Evolutionary conservation across 2,797 vertebrate species (phyloP), one percentile per base, ranked within the genome.

Genomic region (Bradypodion ventrale): DNA sequence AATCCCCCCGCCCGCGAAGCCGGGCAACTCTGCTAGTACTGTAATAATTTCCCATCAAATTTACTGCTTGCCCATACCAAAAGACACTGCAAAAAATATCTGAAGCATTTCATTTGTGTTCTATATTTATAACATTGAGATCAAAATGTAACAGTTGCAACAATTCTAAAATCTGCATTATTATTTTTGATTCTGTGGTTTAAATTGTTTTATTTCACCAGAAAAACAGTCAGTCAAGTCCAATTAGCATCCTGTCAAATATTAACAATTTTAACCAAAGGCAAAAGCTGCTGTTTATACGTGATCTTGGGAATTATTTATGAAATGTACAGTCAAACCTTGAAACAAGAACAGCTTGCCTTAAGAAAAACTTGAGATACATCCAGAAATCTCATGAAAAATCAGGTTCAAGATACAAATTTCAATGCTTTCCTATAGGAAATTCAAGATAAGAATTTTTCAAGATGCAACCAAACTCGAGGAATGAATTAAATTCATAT

Each of bases 211-310:
- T 42, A 88, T 90, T 90, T 90, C 80, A 85, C 62, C 75, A 85
- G 74, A 86, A 40, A 69, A 29, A 62, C 85, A 90, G 83, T 84
- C 88, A 92, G 37, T 70, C 66, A 86, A 85, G 89, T 74, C 87
- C 77, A 94, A 93, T 91, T 87, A 89, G 66, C 6, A 89, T 81
- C 59, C 87, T 44, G 86, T 90, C 89, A 92, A 89, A 83, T 83
- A 83, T 0, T 79, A 82, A 84, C 2, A 65, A 35, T 85, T 75
- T 85, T 83, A 90, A 40, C 56, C 81, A 32, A 85, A 85, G 63
- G 83, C 10, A 5, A 49, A 12, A 49, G 13, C 46, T 49, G 7
- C 7, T 49, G 7, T 49, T 86, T 87, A 72, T 83, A 60, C 83
- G 85, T 89, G 89, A 86, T 27, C 84, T 3, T 88, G 80, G 68